Percentiles rank a stretch among this genome's conserved stretches.
These are phyloP conservation scores for Drosophila oshimai DNA, from an alignment of 1,140 invertebrate genomes.

Conservation along the genomic window DNA sequence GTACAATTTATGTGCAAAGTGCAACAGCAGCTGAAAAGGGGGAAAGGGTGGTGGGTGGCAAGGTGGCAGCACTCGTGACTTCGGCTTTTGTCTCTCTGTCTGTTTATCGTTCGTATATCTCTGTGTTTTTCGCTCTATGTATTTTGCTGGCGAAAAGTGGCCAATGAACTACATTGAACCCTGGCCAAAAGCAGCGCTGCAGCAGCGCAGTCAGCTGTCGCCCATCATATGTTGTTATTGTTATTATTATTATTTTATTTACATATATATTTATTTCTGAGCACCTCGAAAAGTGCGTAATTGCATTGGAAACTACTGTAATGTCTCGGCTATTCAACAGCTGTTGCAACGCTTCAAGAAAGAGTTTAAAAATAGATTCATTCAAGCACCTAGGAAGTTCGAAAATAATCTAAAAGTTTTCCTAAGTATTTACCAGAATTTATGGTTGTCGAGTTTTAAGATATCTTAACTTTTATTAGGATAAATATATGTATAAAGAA, in stretches of 20 bases:
- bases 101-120: slow-evolving; percentile 47
- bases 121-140: slow-evolving; percentile 17
- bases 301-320: neutral
- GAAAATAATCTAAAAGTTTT: neutral
- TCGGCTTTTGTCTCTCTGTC: slow-evolving; percentile 65
- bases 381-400: neutral
- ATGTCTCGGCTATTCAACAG: slow-evolving; percentile 1
- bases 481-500: too few relatives aligned
- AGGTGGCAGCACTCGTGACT: slow-evolving; percentile 56
- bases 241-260: slow-evolving; percentile 23
- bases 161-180: slow-evolving; percentile 78
- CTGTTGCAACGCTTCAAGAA: slow-evolving; percentile 8
- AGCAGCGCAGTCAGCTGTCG: slow-evolving; percentile 57
- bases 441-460: too few relatives aligned
- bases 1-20: slow-evolving; percentile 43
- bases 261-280: slow-evolving; percentile 5
- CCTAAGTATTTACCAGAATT: too few relatives aligned
- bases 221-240: slow-evolving; percentile 52
- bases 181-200: slow-evolving; percentile 40
- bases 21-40: slow-evolving; percentile 12
- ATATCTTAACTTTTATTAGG: too few relatives aligned
- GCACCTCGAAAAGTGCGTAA: slow-evolving; percentile 15
- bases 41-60: neutral
- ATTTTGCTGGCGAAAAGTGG: slow-evolving; percentile 68
- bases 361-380: neutral